Base-by-base conservation (phyloP, 2,113 vertebrate species). In the Perca schrenkii region DNA sequence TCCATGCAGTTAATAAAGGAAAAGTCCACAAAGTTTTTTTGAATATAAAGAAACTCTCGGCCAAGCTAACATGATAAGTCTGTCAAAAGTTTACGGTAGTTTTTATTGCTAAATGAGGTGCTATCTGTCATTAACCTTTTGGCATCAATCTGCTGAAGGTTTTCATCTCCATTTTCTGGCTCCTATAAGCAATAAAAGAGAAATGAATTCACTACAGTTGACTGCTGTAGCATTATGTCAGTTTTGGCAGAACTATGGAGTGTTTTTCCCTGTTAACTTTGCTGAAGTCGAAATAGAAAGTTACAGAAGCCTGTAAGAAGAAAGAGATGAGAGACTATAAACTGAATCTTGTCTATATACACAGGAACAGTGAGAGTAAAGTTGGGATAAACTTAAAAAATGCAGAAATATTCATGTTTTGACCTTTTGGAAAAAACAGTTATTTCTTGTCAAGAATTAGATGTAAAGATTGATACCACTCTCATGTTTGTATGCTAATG, bases 41-140 rank as follows among this genome's bases (percentile, higher is more conserved):
- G 22, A 19, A 3, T 70, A 43, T 21, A 70, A 67, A 67, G 34
- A 67, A 64, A 17, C 22, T 77, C 47, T 28, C 50, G 34, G 40
- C 53, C 40, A 34, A 65, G 63, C 60, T 5, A 22, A 54, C 46
- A 46, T n/a, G 6, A 62, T 25, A 8, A 81, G 28, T 79, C 61
- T 71, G 60, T 77, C 36, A 74, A 70, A 67, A 16, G 54, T 76
- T 79, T 68, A 80, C 43, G 34, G 15, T 58, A 13, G 17, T 31
- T 74, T 62, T 74, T 66, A 66, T 82, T 28, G 40, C 36, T 70
- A 16, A 77, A 77, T 12, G 1, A 15, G 43, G 54, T 1, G 3
- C 28, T 46, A 60, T 78, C n/a, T 56, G 46, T 84, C 46, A 62
- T 85, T 83, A 85, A 75, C 66, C 57, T 79, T 43, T 31, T 65